Evolutionary conservation across 2,888 invertebrate species (phyloP), one percentile per base, ranked within the genome.

Genomic region (Conchocele bisecta): DNA sequence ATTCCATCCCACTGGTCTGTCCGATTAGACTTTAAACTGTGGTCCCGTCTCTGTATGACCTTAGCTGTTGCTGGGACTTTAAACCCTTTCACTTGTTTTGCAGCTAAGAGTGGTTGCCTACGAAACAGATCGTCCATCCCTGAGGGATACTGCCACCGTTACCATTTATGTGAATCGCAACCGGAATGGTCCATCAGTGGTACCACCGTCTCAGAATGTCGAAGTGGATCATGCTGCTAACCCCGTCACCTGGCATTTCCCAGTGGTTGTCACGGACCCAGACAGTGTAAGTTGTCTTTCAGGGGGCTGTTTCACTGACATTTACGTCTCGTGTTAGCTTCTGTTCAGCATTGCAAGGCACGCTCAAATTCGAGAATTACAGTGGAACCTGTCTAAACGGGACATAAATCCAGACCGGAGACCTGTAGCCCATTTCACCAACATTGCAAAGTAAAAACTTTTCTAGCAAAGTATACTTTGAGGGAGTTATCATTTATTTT

Each of bases 281-380:
- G 90, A 90, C 56, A 82, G 83, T 66, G 89, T 88, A 75, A 82
- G 87, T n/a, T n/a, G n/a, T n/a, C n/a, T n/a, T n/a, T n/a, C n/a
- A n/a, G n/a, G n/a, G n/a, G n/a, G n/a, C n/a, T n/a, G n/a, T n/a
- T n/a, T n/a, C n/a, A n/a, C n/a, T n/a, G n/a, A n/a, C n/a, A n/a
- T n/a, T n/a, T n/a, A n/a, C n/a, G n/a, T n/a, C n/a, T n/a, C n/a
- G n/a, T n/a, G n/a, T n/a, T n/a, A n/a, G n/a, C n/a, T n/a, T n/a
- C n/a, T n/a, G n/a, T n/a, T n/a, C n/a, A n/a, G n/a, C n/a, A n/a
- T n/a, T n/a, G n/a, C n/a, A n/a, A n/a, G n/a, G n/a, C n/a, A n/a
- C n/a, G n/a, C n/a, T n/a, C n/a, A n/a, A n/a, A n/a, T n/a, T n/a
- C n/a, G n/a, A n/a, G n/a, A n/a, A n/a, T n/a, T n/a, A n/a, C n/a